Percentiles rank a stretch among this genome's conserved stretches.
Conservation (phyloP, 2,888 invertebrate species). For the Incurvaria masculella region DNA sequence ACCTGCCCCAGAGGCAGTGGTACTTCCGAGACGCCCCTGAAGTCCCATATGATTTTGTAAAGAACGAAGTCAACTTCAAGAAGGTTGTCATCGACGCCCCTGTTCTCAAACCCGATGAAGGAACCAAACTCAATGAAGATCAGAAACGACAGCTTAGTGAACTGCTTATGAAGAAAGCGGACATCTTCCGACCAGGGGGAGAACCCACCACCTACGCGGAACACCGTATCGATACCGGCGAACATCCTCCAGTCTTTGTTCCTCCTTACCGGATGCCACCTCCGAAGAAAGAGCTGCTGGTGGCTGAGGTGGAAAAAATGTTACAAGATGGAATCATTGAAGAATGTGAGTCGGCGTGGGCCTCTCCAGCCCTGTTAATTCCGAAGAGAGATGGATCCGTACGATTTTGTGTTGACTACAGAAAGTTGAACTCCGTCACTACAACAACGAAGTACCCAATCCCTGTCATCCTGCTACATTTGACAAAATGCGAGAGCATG, state of each 20-base stretch:
- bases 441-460: slow-evolving; percentile 18
- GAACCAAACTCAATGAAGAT: not conserved
- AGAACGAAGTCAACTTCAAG: not conserved
- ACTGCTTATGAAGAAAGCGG: slow-evolving; percentile 4
- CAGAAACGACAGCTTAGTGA: not conserved
- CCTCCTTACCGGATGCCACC: slow-evolving; percentile 23
- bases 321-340: slow-evolving; percentile 22
- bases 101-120: not conserved
- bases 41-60: not conserved
- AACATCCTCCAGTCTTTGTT: slow-evolving; percentile 20
- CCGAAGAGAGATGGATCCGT: slow-evolving; percentile 20
- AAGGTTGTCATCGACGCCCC: not conserved
- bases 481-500: slow-evolving; percentile 16
- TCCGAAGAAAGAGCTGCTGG: slow-evolving; percentile 18
- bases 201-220: slow-evolving; percentile 10
- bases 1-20: slow-evolving; percentile 7
- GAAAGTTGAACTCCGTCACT: slow-evolving; percentile 16
- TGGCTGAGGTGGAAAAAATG: slow-evolving; percentile 20
- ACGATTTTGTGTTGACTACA: slow-evolving; percentile 22
- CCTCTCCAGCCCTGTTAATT: slow-evolving; percentile 22
- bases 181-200: slow-evolving; percentile 12
- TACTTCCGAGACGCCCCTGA: slow-evolving; percentile 1
- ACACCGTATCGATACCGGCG: slow-evolving; percentile 20
- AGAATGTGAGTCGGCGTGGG: slow-evolving; percentile 24
- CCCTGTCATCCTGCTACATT: slow-evolving; percentile 23